These are phyloP conservation scores for Tuta absoluta DNA, from an alignment of 2,888 invertebrate genomes.

Conservation along the genomic window DNA sequence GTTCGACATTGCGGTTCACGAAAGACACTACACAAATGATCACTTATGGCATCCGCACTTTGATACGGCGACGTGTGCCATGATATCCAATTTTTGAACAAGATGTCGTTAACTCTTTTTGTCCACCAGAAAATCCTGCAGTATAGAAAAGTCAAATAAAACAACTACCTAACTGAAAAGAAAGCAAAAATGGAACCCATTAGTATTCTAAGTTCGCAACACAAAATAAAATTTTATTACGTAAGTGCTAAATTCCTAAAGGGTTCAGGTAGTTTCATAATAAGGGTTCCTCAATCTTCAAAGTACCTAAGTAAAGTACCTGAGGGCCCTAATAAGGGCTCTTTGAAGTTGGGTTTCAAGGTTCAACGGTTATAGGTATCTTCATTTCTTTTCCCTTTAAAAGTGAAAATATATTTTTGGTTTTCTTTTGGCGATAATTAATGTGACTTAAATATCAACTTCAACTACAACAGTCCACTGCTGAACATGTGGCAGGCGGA, in stretches of 20 bases:
- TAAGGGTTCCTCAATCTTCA: neutral
- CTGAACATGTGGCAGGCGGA: too few species aligned
- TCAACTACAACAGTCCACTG: too few species aligned
- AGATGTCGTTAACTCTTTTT: too few species aligned
- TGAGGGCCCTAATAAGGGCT: neutral
- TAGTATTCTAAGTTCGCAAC: neutral
- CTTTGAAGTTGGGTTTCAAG: conserved; percentile 2
- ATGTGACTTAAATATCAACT: too few species aligned
- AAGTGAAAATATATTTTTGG: too few species aligned
- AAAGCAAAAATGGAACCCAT: neutral
- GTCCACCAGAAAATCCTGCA: too few species aligned
- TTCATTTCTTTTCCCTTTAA: neutral
- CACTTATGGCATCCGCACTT: too few species aligned
- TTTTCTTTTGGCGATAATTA: too few species aligned
- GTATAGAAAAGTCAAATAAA: neutral
- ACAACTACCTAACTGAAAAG: neutral
- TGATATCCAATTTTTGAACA: too few species aligned
- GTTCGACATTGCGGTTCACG: too few species aligned
- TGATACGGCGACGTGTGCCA: too few species aligned
- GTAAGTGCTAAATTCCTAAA: neutral
- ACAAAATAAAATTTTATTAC: conserved; percentile 6
- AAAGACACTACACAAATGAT: too few species aligned
- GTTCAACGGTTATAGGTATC: neutral
- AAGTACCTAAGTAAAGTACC: neutral
- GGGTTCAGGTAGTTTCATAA: conserved; percentile 6